Evolutionary conservation across 2,113 vertebrate genomes (phyloP).

Genomic region (Percopsis transmontana): DNA sequence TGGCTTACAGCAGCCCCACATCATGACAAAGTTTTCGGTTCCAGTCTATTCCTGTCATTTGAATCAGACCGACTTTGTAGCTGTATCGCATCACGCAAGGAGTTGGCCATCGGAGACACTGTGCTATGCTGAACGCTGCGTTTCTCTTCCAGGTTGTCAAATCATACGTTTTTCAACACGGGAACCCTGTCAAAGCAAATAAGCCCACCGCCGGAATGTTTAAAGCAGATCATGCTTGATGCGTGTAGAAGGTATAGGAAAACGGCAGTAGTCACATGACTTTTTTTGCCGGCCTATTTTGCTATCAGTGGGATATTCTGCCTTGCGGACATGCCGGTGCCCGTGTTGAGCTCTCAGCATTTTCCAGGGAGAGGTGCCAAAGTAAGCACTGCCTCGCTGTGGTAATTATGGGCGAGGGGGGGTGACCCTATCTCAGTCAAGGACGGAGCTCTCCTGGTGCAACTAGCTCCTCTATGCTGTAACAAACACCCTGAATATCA

Average conservation of each 20-base stretch:
- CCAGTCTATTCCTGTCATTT: slow-evolving; percentile 6
- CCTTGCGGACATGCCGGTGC: slow-evolving; percentile 14
- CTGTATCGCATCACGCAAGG: background rate
- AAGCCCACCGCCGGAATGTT: background rate
- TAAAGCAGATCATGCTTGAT: background rate
- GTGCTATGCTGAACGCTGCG: background rate
- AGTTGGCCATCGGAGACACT: background rate
- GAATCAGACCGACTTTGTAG: background rate
- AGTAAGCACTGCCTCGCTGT: slow-evolving; percentile 41
- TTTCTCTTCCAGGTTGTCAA: background rate
- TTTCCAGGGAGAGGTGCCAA: slow-evolving; percentile 40
- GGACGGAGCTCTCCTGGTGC: slow-evolving; percentile 48
- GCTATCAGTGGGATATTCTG: slow-evolving; percentile 30
- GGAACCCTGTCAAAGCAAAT: background rate
- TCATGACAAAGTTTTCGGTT: slow-evolving; percentile 33
- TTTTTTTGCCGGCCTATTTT: background rate
- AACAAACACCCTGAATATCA: slow-evolving; percentile 32
- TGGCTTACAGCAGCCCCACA: slow-evolving; percentile 28
- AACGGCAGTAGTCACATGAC: background rate
- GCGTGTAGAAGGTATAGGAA: background rate
- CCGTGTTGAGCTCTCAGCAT: slow-evolving; percentile 30
- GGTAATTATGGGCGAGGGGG: slow-evolving; percentile 62
- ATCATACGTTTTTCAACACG: background rate
- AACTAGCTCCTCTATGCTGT: slow-evolving; percentile 24
- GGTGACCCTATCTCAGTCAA: slow-evolving; percentile 60